These are phyloP conservation scores for Salminus brasiliensis DNA, from an alignment of 2,113 vertebrate species.

Conservation along the genomic window DNA sequence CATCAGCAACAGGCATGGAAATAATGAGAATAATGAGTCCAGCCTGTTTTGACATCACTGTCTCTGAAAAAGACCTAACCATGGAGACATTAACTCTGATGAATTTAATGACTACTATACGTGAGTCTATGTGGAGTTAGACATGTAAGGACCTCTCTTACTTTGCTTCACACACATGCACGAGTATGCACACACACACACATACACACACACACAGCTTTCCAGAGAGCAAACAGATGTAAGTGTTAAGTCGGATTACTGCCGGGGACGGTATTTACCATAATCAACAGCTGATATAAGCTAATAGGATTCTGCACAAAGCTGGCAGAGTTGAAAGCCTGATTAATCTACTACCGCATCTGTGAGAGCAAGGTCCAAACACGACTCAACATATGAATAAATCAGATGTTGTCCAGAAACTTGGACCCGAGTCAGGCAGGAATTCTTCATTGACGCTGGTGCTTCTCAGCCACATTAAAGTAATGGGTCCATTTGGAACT, in stretches of 20 bases:
- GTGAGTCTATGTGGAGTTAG: constrained; percentile 2
- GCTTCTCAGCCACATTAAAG: not conserved
- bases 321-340: constrained; percentile 31
- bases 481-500: not conserved
- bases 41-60: constrained; percentile 21
- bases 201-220: constrained; percentile 30
- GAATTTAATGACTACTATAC: constrained; percentile 28
- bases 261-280: constrained; percentile 55
- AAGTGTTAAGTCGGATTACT: constrained; percentile 60
- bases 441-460: not conserved
- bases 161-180: constrained; percentile 14
- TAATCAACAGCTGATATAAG: constrained; percentile 65
- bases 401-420: constrained; percentile 23
- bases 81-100: not conserved
- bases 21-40: not conserved
- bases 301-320: constrained; percentile 64
- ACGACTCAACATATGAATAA: constrained; percentile 15
- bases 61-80: constrained; percentile 14
- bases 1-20: constrained; percentile 14
- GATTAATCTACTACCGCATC: constrained; percentile 59
- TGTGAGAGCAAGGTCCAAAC: constrained; percentile 37
- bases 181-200: not conserved
- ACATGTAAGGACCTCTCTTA: not conserved
- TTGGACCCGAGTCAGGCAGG: not conserved
- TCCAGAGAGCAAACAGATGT: constrained; percentile 52